Evolutionary conservation across 2,113 vertebrate species (phyloP), one percentile per base, ranked within the genome.

Genomic region (Anolis carolinensis): DNA sequence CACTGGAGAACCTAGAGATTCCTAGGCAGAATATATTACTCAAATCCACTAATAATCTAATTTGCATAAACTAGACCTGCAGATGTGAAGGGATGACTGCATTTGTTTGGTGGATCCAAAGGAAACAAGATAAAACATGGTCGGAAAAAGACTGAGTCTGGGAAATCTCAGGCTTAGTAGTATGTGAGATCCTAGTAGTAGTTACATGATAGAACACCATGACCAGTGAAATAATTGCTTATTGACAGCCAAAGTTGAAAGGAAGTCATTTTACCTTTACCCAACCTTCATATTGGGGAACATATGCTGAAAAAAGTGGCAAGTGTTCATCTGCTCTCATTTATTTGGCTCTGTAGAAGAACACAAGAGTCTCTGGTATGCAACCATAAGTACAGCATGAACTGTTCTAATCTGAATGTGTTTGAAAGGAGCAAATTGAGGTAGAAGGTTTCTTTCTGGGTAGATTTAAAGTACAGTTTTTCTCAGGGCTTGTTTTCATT

Each of bases 391-490:
- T 25, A 44, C 6, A 79, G 25, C 20, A 52, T 78, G 86, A 80
- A 68, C 16, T 88, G 2, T 79, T 90, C 90, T 88, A 86, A 91
- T 63, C 88, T 62, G 39, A 62, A 86, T 63, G 52, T 71, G 90
- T 27, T 79, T 89, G 79, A 83, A 68, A 83, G 87, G 91, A 81
- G 70, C 75, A 30, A 2, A 78, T 86, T 88, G 32, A 86, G 68
- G 52, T 87, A 79, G 13, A 39, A 85, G n/a, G 65, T 72, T 5
- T 62, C 84, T 23, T 87, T 72, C 68, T 20, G 1, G 27, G 7
- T 80, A 83, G 73, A 72, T 79, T 92, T 91, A 88, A 94, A 87
- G 0, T 71, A 85, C 14, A 82, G 59, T 68, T 93, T 87, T 84
- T 9, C 0, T 1, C 55, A 36, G 77, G 79, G 59, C 77, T 90